Evolutionary conservation across 2,113 vertebrate species (phyloP), one percentile per base, ranked within the genome.

Genomic region (Apodemus sylvaticus): DNA sequence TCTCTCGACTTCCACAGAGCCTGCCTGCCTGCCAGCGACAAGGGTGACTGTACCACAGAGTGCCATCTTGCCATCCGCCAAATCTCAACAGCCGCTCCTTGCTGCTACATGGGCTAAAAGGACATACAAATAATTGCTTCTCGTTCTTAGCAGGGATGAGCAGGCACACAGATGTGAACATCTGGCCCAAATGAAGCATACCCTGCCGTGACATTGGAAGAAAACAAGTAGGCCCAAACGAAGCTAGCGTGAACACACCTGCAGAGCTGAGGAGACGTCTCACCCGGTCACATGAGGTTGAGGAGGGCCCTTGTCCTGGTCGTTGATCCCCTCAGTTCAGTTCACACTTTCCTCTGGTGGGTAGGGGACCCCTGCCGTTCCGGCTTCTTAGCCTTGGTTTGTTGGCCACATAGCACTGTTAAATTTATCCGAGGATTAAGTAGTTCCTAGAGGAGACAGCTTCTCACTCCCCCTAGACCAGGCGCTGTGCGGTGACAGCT

Each of bases 101-200:
- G 1, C 19, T 11, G 68, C 79, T 66, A 0, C n/a, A 0, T 36
- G 77, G 22, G 0, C 55, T 64, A 53, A 77, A 96, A 94, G 89
- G 86, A 14, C 94, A 51, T 12, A 48, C 74, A 95, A 83, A 94
- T 96, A 68, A 70, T 39, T 85, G 95, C 36, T 88, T 85, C 92
- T 83, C 89, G 87, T 91, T 90, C 64, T 86, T 89, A 5, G 48
- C 12, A 36, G 86, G 86, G 22, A n/a, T 29, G 81, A 91, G 70
- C 86, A 78, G 79, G 74, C 81, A 14, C 22, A 29, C 95, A 51
- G 45, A 42, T 90, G 51, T 83, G 90, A 91, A 94, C 90, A 95
- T 89, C 71, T 91, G 96, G 89, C 97, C 86, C 95, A 88, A 87
- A 87, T 85, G 96, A 96, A 97, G 95, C 85, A 64, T 58, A 95